phyloP scores from a whole-genome alignment of 2,113 vertebrate genomes.

The Ictidomys tridecemlineatus region DNA sequence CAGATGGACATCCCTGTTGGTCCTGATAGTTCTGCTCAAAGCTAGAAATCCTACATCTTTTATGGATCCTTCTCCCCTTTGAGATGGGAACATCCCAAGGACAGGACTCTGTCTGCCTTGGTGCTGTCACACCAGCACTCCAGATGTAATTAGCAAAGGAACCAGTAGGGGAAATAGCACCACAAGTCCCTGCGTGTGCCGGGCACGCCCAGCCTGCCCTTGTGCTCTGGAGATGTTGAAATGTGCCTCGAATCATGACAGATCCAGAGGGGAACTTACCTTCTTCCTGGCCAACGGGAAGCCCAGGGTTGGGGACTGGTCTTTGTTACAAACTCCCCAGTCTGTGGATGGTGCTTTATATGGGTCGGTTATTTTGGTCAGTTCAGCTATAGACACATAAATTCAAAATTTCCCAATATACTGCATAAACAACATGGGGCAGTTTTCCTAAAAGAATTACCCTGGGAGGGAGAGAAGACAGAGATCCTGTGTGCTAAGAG shows the following conservation, averaged over 20 bases:
- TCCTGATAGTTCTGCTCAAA: neutral
- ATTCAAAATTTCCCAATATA: neutral
- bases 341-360: neutral
- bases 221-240: neutral
- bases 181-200: rapidly evolving
- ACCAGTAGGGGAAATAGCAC: neutral
- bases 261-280: neutral
- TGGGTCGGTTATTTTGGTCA: neutral
- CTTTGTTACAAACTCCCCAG: neutral
- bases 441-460: neutral
- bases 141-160: neutral
- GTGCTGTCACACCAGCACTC: neutral
- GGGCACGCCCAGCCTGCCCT: rapidly evolving
- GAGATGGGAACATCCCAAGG: neutral
- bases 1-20: neutral
- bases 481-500: neutral
- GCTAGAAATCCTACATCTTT: neutral
- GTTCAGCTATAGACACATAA: neutral
- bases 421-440: neutral
- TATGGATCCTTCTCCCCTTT: rapidly evolving
- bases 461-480: neutral
- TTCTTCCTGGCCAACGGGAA: rapidly evolving
- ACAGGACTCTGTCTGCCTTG: neutral
- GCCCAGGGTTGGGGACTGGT: neutral
- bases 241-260: neutral